phyloP scores from a whole-genome alignment of 1,140 invertebrate species.

The Macrobrachium nipponense region DNA sequence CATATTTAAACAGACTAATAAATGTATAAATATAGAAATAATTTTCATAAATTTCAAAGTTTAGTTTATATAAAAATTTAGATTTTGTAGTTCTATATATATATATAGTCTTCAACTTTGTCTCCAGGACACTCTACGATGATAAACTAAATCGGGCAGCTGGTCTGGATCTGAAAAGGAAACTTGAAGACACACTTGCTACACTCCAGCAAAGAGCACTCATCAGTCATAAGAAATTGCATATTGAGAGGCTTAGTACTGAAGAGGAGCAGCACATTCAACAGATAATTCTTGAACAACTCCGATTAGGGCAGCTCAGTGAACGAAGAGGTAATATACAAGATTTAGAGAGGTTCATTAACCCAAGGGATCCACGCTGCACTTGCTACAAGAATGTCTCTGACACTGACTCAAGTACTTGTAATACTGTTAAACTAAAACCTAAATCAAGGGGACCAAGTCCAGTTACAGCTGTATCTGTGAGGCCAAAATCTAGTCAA shows the following conservation, averaged over 20 bases:
- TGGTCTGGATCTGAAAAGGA: constrained; percentile 28
- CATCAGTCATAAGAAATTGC: constrained; percentile 22
- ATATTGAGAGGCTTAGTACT: constrained; percentile 47
- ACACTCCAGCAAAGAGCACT: constrained; percentile 43
- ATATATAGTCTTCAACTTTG: too few relatives aligned
- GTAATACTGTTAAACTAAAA: neutral
- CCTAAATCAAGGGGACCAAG: neutral
- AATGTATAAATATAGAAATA: too few relatives aligned
- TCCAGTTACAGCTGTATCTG: constrained; percentile 12
- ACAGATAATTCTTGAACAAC: constrained; percentile 46
- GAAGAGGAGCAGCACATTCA: constrained; percentile 54
- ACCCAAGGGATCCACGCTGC: constrained; percentile 14
- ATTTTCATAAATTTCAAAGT: too few relatives aligned
- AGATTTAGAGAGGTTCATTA: constrained; percentile 28
- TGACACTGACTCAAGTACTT: constrained; percentile 16
- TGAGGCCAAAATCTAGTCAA: constrained; percentile 53
- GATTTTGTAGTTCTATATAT: too few relatives aligned
- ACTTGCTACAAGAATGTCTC: neutral
- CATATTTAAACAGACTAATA: too few relatives aligned
- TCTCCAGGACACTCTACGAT: constrained; percentile 55
- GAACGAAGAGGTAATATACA: constrained; percentile 40
- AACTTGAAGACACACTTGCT: constrained; percentile 51
- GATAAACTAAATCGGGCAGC: constrained; percentile 25
- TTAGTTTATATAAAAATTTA: too few relatives aligned
- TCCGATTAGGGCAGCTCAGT: constrained; percentile 48